These are phyloP conservation scores for Labeo calbasu DNA, from an alignment of 2,797 vertebrate species.

Conservation along the genomic window DNA sequence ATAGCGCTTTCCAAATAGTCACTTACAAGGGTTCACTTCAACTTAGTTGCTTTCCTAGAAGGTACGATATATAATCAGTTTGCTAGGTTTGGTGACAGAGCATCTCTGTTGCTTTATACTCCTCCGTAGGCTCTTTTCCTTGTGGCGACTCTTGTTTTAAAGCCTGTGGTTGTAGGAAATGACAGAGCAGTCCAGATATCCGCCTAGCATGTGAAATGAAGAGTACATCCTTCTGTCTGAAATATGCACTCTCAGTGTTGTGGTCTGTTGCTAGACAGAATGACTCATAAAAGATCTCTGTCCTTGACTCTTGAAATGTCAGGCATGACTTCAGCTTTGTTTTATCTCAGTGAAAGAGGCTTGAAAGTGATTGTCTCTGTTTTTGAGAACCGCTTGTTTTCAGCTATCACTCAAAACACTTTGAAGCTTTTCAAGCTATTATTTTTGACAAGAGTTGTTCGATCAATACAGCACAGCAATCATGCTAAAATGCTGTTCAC, in stretches of 20 bases:
- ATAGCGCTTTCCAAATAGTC: too few species aligned
- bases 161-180: conserved; percentile 37
- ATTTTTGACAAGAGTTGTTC: not conserved
- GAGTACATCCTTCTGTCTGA: conserved; percentile 1
- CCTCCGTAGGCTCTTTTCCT: conserved; percentile 4
- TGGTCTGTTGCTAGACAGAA: not conserved
- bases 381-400: conserved; percentile 12
- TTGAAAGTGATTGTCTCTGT: not conserved
- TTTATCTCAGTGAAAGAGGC: not conserved
- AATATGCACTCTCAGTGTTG: not conserved
- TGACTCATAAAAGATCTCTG: conserved; percentile 27
- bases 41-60: not conserved
- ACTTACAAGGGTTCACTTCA: not conserved
- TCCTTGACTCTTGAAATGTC: conserved; percentile 30
- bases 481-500: not conserved
- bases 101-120: not conserved
- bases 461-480: not conserved
- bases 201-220: not conserved
- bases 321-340: conserved; percentile 5
- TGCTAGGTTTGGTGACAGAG: not conserved
- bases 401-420: not conserved
- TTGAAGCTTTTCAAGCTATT: not conserved
- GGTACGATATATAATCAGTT: not conserved
- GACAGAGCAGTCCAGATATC: conserved; percentile 10
- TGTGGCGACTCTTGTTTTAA: conserved; percentile 34